Evolutionary conservation across 1,140 invertebrate genomes (phyloP).

Genomic region (Chrysopa pallens): DNA sequence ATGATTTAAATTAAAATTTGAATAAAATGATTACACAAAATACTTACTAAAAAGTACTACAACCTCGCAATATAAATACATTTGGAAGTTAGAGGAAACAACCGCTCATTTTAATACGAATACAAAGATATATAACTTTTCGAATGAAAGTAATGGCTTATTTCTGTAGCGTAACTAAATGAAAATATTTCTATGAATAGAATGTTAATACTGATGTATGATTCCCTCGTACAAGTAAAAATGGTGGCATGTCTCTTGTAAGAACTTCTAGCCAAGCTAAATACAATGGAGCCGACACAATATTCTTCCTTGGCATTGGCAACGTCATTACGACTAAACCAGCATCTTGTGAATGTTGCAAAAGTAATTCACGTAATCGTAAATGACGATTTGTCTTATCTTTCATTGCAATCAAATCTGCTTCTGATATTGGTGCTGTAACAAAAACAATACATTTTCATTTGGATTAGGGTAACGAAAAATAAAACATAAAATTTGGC

Average conservation of each 20-base stretch:
- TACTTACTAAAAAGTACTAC: no score
- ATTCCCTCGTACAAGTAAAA: constrained; percentile 85
- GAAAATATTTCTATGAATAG: constrained; percentile 56
- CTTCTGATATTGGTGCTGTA: constrained; percentile 55
- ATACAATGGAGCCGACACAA: constrained; percentile 76
- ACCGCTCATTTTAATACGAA: no score
- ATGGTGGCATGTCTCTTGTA: constrained; percentile 75
- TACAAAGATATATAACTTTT: no score
- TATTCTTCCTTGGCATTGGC: constrained; percentile 79
- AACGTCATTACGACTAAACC: constrained; percentile 87
- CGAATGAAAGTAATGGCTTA: no score
- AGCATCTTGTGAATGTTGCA: constrained; percentile 69
- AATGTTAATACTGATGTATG: constrained; percentile 92
- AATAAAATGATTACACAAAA: no score
- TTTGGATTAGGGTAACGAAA: no score
- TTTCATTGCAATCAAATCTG: constrained; percentile 65
- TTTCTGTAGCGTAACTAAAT: background rate
- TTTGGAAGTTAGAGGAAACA: no score
- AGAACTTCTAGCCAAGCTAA: constrained; percentile 87
- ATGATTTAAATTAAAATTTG: no score
- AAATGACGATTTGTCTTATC: constrained; percentile 86
- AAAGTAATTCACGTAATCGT: constrained; percentile 66
- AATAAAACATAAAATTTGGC: no score
- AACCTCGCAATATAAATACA: no score
- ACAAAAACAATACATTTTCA: no score